Evolutionary conservation across 2,888 invertebrate genomes (phyloP).

Genomic region (Chalcis sispes): DNA sequence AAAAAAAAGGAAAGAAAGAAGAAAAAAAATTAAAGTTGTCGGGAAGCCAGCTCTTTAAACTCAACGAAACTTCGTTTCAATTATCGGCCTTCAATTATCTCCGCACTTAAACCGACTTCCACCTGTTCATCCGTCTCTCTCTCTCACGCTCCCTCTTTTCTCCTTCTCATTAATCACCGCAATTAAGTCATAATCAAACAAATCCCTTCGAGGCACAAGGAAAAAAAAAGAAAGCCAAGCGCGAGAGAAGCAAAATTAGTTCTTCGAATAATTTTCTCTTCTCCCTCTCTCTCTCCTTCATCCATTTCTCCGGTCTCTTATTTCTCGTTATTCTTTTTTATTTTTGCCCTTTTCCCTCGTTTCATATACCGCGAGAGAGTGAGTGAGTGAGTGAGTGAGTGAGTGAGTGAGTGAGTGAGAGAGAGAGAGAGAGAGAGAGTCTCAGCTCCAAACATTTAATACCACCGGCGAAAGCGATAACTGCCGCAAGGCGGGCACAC

Average conservation of each 20-base stretch:
- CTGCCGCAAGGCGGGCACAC: too few species aligned
- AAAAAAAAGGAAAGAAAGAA: too few species aligned
- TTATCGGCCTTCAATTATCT: constrained; percentile 29
- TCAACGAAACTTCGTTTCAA: background rate
- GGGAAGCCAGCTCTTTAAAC: too few species aligned
- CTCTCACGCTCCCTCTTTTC: background rate
- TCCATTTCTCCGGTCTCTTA: too few species aligned
- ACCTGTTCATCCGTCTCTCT: too few species aligned
- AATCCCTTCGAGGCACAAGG: constrained; percentile 10
- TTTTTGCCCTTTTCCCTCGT: background rate
- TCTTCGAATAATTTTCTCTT: background rate
- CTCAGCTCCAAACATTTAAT: constrained; percentile 49
- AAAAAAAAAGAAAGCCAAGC: too few species aligned
- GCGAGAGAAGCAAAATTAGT: constrained; percentile 17
- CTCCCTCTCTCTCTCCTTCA: background rate
- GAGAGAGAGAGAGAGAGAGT: too few species aligned
- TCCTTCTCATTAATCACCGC: constrained; percentile 25
- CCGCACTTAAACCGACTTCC: background rate
- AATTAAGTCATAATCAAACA: constrained; percentile 39
- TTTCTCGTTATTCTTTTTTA: background rate
- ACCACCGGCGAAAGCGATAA: constrained; percentile 43
- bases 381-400: too few species aligned
- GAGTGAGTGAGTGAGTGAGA: too few species aligned
- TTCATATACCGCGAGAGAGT: too few species aligned
- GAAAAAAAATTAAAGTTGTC: too few species aligned